Base-by-base conservation (phyloP, 2,888 invertebrate genomes). In the Drosophila emarginata region DNA sequence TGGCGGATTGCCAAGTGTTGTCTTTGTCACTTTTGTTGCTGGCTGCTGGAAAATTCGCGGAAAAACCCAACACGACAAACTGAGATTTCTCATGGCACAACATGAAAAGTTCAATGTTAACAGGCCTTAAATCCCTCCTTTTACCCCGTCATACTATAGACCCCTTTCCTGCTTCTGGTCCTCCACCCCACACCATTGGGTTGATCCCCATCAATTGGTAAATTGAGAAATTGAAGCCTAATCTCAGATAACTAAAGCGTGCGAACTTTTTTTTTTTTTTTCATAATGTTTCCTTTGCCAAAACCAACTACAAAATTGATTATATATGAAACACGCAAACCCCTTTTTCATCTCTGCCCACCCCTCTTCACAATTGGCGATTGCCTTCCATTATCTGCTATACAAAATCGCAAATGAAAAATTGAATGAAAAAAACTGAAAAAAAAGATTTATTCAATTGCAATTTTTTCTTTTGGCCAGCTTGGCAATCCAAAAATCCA, bases 251-350 rank as follows among this genome's bases (percentile, higher is more conserved):
- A 86, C 60, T 57, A 56, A 67, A 86, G 74, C 87, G 80, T 82
- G 85, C 73, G 79, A 78, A 45, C 21, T 45, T 45, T 45, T 12
- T 21, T 18, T 45, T 45, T 18, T 45, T 40, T 40, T 40, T 40
- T 40, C 9, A 9, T 18, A 9, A 12, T 23, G 51, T 45, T 32
- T 39, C 39, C 50, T 61, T 61, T 69, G 60, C 64, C 64, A 61
- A 73, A 56, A 57, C 54, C 54, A 71, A 26, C 57, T 15, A 54
- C 61, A 83, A 86, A 86, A 89, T 88, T 89, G 89, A 88, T 88
- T 89, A 84, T 80, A 89, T 80, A 88, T 76, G 77, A 80, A 86
- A 89, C 89, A 89, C 88, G 89, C 83, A 87, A 89, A 32, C 12
- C 52, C 67, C 45, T 61, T 51, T 37, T 28, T 9, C 50, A 63